These are phyloP conservation scores for Nothoprocta perdicaria DNA, from an alignment of 2,113 vertebrate species.

Conservation along the genomic window DNA sequence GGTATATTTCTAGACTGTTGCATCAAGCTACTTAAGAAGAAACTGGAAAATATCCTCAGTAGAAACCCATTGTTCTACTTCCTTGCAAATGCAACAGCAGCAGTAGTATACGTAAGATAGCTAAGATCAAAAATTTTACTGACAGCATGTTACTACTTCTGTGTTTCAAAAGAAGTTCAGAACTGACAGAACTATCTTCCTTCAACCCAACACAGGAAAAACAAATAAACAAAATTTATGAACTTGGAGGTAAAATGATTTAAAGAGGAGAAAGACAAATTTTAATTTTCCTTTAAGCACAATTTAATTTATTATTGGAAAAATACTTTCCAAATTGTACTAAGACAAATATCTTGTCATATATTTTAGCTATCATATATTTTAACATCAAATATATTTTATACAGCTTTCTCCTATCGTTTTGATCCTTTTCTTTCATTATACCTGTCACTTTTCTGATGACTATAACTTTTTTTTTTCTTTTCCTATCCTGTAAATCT, in stretches of 20 bases:
- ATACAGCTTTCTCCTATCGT: not conserved
- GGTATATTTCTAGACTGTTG: not conserved
- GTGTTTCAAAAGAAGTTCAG: not conserved
- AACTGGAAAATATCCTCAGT: not conserved
- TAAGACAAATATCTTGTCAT: not conserved
- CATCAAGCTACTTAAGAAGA: not conserved
- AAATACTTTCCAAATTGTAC: not conserved
- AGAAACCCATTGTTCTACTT: not conserved
- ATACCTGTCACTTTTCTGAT: not conserved
- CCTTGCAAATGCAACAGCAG: not conserved
- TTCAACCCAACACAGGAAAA: not conserved
- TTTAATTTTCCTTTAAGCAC: not conserved
- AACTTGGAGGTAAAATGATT: not conserved
- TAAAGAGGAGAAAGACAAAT: not conserved
- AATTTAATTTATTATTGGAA: not conserved
- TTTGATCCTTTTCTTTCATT: not conserved
- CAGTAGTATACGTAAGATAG: not conserved
- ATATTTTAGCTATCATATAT: not conserved
- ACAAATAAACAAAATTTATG: not conserved
- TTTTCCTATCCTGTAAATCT: not conserved
- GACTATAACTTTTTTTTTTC: accelerated
- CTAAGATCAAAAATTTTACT: not conserved
- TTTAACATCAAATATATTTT: not conserved
- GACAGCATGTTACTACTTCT: not conserved
- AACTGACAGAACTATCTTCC: not conserved